phyloP scores from a whole-genome alignment of 1,140 invertebrate species.

The Drosophila lacertosa region DNA sequence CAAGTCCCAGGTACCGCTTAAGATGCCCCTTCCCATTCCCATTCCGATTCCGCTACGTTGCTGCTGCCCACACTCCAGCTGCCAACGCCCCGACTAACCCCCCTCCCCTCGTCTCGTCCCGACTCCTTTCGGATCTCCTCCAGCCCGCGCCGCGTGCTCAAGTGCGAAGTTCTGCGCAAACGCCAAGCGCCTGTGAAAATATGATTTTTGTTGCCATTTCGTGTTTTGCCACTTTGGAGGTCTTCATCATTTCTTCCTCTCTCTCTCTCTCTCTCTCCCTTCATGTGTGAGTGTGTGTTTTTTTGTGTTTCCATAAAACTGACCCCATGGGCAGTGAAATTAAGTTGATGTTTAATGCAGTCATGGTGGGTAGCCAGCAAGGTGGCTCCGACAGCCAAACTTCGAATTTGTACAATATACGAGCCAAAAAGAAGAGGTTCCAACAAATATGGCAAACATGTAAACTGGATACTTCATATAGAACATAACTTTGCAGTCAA shows the following conservation, averaged over 20 bases:
- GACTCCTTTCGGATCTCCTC: background rate
- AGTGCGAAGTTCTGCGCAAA: conserved; percentile 82
- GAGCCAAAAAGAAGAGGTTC: background rate
- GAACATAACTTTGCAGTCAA: too few species aligned
- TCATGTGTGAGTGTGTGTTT: conserved; percentile 31
- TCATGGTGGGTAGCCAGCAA: conserved; percentile 70
- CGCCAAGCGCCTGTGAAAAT: conserved; percentile 82
- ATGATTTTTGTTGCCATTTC: conserved; percentile 74
- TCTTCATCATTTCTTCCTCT: conserved; percentile 49
- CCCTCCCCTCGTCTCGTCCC: too few species aligned
- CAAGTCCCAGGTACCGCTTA: conserved; percentile 14
- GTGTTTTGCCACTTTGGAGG: conserved; percentile 68
- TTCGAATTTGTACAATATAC: conserved; percentile 2
- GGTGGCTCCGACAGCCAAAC: conserved; percentile 35
- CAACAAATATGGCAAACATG: too few species aligned
- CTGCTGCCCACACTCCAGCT: conserved; percentile 40
- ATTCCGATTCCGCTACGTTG: conserved; percentile 26
- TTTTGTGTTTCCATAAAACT: conserved; percentile 54
- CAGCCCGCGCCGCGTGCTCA: conserved; percentile 51
- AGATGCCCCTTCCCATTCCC: background rate
- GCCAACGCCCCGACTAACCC: too few species aligned
- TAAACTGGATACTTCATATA: too few species aligned
- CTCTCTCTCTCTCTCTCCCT: background rate
- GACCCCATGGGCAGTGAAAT: conserved; percentile 62
- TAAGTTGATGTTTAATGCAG: conserved; percentile 78